Evolutionary conservation across 2,888 invertebrate genomes (phyloP).

Genomic region (Sinodicranocentrus sp.): DNA sequence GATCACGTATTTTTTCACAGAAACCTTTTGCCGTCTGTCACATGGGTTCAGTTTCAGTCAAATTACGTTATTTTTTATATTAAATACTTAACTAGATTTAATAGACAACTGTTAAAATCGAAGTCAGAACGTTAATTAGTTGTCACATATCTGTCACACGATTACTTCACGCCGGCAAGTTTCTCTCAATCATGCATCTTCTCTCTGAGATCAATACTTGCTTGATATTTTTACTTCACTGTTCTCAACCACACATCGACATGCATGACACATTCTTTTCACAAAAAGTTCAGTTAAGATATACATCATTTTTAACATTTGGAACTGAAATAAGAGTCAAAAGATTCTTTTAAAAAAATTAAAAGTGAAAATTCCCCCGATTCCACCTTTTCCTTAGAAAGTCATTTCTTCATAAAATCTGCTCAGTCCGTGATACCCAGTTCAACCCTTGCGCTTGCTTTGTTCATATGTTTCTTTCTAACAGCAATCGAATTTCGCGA

Average conservation of each 20-base stretch:
- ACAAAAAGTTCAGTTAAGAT: slow-evolving; percentile 59
- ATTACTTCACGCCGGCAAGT: slow-evolving; percentile 63
- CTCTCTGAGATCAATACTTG: slow-evolving; percentile 70
- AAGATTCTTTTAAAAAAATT: slow-evolving; percentile 58
- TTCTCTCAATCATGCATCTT: slow-evolving; percentile 69
- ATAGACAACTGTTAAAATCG: slow-evolving; percentile 52
- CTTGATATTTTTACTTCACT: slow-evolving; percentile 67
- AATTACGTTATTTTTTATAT: slow-evolving; percentile 57
- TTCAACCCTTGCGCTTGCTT: slow-evolving; percentile 65
- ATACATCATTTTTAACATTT: slow-evolving; percentile 43
- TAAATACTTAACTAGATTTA: slow-evolving; percentile 33
- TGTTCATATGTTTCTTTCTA: slow-evolving; percentile 68
- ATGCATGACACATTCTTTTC: slow-evolving; percentile 67
- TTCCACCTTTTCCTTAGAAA: slow-evolving; percentile 60
- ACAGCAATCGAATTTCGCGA: slow-evolving; percentile 68
- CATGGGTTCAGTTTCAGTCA: slow-evolving; percentile 66
- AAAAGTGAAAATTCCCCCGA: slow-evolving; percentile 57
- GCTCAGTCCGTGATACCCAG: slow-evolving; percentile 68
- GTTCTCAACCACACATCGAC: slow-evolving; percentile 65
- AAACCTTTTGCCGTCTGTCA: slow-evolving; percentile 65
- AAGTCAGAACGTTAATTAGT: slow-evolving; percentile 56
- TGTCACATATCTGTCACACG: slow-evolving; percentile 61
- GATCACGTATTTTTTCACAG: slow-evolving; percentile 68
- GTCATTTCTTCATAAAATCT: slow-evolving; percentile 68
- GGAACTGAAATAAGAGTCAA: slow-evolving; percentile 62